Base-by-base conservation (phyloP, 2,888 invertebrate species). In the Fissipunctia ypsillon region DNA sequence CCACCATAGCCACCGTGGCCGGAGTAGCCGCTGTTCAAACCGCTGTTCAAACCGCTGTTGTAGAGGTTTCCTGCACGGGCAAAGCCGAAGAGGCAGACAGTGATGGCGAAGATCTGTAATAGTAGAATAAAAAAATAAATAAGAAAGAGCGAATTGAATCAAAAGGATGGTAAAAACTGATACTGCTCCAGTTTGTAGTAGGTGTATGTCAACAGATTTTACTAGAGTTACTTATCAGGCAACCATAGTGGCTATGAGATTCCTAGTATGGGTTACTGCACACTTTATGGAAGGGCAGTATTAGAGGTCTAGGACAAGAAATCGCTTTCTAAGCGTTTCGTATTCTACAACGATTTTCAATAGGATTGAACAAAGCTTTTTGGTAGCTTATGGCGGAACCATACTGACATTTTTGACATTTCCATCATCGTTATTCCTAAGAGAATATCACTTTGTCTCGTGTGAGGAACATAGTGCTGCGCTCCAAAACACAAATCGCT, bases 81-180 rank as follows among this genome's bases (percentile, higher is more conserved):
- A 41, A 93, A 65, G 73, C 92, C 92, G 64, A 93, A 88, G 7
- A 93, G 86, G 89, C 92, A 92, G 52, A 87, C 87, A 43, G 92
- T 84, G 25, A 90, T 64, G 66, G 90, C 84, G 43, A 93, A 73
- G 56, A 91, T 80, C 93, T 94, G 84, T 66, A 80, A 81, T 35
- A 68, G 35, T 0, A 61, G 22, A 14, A 1, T 9, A 38, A 38
- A 38, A 38, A n/a, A 56, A 16, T 10, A 14, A 0, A 38, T n/a
- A 10, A 41, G n/a, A 19, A 69, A 14, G 1, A n/a, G 0, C 2
- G 1, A 60, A 43, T 43, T 4, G 3, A 70, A 19, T 16, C 16
- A 38, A 65, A 9, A 2, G 0, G 10, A 43, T 28, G 2, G 16
- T 16, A 22, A 14, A 28, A 5, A 43, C 25, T 19, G 9, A 22